Base-by-base conservation (phyloP, 2,797 vertebrate species). In the Chloroceryle amazona region DNA sequence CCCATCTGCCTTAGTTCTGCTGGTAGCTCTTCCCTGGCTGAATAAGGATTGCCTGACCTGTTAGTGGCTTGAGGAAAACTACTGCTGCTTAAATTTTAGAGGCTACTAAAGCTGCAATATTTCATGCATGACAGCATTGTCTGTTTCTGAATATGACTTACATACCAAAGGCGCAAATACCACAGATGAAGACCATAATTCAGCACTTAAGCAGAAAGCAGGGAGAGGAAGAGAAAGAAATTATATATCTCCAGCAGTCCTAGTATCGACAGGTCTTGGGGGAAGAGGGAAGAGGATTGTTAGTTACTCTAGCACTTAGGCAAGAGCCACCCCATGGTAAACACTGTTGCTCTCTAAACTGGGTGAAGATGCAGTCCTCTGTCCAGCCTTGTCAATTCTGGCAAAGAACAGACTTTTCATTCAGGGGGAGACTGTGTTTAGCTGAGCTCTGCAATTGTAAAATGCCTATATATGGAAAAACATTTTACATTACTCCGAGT, bases 381-480 rank as follows among this genome's bases (percentile, higher is more conserved):
- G 41, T 44, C 87, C 65, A 90, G 47, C 33, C 26, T 55, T 0
- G 0, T 52, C 23, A 28, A 23, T 51, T 81, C 46, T 96, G 94
- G 76, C 60, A 86, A 60, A 60, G 20, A 67, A 29, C 9, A 41
- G 26, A 7, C n/a, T 94, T 87, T 84, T 86, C 41, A 33, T 63
- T 65, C 17, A 6, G 22, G 11, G 44, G 51, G 14, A 35, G 33
- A 58, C 7, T 21, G 31, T 68, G 57, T 75, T 86, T 75, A 65
- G 58, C 63, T 92, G 58, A 84, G n/a, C 42, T 93, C 73, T 90
- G 35, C 35, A 75, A 55, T 41, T 62, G 73, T 75, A 72, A 89
- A 92, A 97, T 96, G 93, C n/a, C 94, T 81, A 92, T 94, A 96
- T 93, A 97, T 95, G 94, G 96, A 84, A 95, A 95, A 89, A 33